phyloP scores from a whole-genome alignment of 2,113 vertebrate species.

The Lipotes vexillifer region DNA sequence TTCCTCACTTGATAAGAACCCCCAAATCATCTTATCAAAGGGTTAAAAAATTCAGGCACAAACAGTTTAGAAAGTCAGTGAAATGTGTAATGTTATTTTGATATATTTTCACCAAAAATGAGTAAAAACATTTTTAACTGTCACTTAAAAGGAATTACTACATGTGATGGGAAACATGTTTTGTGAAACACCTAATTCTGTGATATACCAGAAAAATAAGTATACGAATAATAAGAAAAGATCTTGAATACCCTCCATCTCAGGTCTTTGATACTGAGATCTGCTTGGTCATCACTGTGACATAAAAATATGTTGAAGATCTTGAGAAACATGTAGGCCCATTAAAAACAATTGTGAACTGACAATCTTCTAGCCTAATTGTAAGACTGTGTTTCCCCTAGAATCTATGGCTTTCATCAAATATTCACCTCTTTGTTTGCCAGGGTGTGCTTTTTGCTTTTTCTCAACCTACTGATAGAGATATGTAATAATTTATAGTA shows the following conservation, averaged over 20 bases:
- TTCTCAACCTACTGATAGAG: not conserved
- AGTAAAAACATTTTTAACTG: not conserved
- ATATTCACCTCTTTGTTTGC: not conserved
- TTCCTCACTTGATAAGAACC: not conserved
- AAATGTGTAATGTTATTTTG: conserved; percentile 21
- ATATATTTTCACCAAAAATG: not conserved
- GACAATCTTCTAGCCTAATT: not conserved
- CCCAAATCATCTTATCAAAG: not conserved
- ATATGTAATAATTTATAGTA: not conserved
- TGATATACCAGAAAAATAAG: not conserved
- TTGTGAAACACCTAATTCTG: conserved; percentile 25
- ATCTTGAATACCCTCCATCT: not conserved
- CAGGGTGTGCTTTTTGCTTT: not conserved
- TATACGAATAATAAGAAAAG: not conserved
- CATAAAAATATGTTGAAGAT: not conserved
- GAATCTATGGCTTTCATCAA: not conserved
- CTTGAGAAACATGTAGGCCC: not conserved
- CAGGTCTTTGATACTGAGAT: not conserved
- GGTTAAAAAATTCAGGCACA: not conserved
- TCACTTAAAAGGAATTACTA: conserved; percentile 29
- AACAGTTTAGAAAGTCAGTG: conserved; percentile 19
- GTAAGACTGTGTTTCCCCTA: not conserved
- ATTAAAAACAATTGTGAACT: not conserved
- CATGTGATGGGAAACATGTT: not conserved
- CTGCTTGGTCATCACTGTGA: not conserved